Base-by-base conservation (phyloP, 23 tunicate species). In the Styela clava region DNA sequence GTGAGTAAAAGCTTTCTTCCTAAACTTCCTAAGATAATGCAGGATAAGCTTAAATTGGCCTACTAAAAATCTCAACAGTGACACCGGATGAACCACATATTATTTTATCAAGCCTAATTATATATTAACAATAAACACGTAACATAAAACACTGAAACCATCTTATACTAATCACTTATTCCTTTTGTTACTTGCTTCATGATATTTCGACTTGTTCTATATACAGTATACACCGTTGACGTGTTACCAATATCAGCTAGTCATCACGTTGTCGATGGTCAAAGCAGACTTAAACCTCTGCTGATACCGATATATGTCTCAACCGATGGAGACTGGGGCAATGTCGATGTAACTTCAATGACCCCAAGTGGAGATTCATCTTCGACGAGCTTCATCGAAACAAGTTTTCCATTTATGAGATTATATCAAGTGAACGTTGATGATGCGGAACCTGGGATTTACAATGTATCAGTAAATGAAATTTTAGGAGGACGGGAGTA, bases 291-390 rank as follows among this genome's bases (percentile, higher is more conserved):
- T 44, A 44, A 44, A 12, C 56, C 56, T 7, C 44, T 76, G 26
- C 35, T 29, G 29, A 76, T 2, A 1, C 52, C 64, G 37, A 20
- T 44, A 28, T 76, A 35, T 56, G 64, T 76, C 16, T 27, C 62
- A 9, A 76, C 81, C 22, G 81, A 76, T 44, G 65, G 65, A 21
- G 7, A 20, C 0, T 76, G 81, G 81, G 81, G 44, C 65, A 26
- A 76, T 64, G 30, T 76, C 27, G n/a, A 9, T 0, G 81, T 76
- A 20, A 76, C 20, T 7, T 7, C 31, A 24, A 9, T 16, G 65
- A 0, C 81, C 18, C 81, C 81, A 36, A 33, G 63, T 21, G 81
- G 81, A 18, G 22, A 35, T 33, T 25, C 33, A 36, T 5, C 20
- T 27, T 7, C 81, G 20, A 19, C 65, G 21, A 29, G n/a, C 81